Conservation (phyloP, 2,888 invertebrate species). For the Anthrax anthrax region DNA sequence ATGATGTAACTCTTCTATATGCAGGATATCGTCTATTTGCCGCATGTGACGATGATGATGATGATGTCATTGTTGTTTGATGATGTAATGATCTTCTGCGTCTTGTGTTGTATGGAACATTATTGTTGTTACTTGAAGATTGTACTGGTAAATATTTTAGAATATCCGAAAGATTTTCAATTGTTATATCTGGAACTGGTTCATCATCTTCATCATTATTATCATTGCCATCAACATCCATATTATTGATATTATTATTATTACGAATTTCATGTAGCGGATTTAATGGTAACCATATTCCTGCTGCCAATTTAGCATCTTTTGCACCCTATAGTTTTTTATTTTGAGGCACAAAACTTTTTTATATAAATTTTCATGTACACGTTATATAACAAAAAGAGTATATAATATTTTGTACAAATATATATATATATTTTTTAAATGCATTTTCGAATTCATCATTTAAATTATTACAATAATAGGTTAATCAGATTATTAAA, state of each 20-base stretch:
- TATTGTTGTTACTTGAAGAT: background rate
- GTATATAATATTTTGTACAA: no score
- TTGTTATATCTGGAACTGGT: conserved; percentile 23
- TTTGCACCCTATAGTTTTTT: conserved; percentile 47
- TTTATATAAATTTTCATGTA: background rate
- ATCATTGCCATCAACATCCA: conserved; percentile 9
- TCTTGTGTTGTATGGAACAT: background rate
- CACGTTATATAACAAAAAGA: no score
- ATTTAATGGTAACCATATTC: conserved; percentile 62
- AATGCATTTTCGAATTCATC: no score
- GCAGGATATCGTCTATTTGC: conserved; percentile 1
- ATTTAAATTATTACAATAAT: no score
- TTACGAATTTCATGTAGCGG: background rate
- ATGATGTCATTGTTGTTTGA: conserved; percentile 2
- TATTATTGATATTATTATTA: conserved; percentile 4
- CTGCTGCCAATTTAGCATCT: conserved; percentile 59
- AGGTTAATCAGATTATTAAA: no score
- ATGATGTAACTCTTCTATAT: conserved; percentile 13
- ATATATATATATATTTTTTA: no score
- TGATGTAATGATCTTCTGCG: background rate
- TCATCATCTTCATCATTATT: conserved; percentile 14
- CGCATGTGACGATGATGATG: conserved; percentile 7
- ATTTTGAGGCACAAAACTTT: background rate
- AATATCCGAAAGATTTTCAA: conserved; percentile 26
- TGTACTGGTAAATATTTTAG: conserved; percentile 25